Conservation (phyloP, 1,140 invertebrate species). For the Lethocerus indicus region DNA sequence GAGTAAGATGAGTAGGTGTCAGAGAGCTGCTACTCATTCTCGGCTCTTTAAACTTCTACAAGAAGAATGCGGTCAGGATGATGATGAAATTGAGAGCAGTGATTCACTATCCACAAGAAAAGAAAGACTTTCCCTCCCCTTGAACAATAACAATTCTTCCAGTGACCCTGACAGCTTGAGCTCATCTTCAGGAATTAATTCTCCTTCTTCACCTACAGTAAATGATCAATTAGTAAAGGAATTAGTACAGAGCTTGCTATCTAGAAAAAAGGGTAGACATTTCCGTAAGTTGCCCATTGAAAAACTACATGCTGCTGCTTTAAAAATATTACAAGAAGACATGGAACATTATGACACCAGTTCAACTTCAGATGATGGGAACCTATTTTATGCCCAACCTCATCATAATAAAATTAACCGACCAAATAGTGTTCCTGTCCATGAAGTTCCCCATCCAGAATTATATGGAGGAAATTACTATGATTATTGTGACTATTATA, state of each 20-base stretch:
- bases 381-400: conserved; percentile 17
- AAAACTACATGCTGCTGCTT: conserved; percentile 34
- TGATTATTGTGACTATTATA: conserved; percentile 38
- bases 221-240: conserved; percentile 36
- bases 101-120: conserved; percentile 20
- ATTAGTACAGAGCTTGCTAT: conserved; percentile 33
- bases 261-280: conserved; percentile 30
- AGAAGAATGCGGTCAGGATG: conserved; percentile 30
- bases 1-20: conserved; percentile 38
- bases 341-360: conserved; percentile 25
- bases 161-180: conserved; percentile 19
- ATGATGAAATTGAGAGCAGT: conserved; percentile 20
- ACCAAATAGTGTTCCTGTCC: background rate
- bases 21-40: conserved; percentile 52
- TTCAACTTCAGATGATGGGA: conserved; percentile 20
- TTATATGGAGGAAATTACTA: conserved; percentile 23
- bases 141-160: conserved; percentile 13
- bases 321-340: conserved; percentile 31
- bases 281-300: conserved; percentile 34
- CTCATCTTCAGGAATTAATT: conserved; percentile 30
- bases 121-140: conserved; percentile 24
- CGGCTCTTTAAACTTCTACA: conserved; percentile 45
- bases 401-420: conserved; percentile 11
- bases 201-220: conserved; percentile 30
- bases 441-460: conserved; percentile 24